Evolutionary conservation across 2,113 vertebrate genomes (phyloP).

Genomic region (Grammomys surdaster): DNA sequence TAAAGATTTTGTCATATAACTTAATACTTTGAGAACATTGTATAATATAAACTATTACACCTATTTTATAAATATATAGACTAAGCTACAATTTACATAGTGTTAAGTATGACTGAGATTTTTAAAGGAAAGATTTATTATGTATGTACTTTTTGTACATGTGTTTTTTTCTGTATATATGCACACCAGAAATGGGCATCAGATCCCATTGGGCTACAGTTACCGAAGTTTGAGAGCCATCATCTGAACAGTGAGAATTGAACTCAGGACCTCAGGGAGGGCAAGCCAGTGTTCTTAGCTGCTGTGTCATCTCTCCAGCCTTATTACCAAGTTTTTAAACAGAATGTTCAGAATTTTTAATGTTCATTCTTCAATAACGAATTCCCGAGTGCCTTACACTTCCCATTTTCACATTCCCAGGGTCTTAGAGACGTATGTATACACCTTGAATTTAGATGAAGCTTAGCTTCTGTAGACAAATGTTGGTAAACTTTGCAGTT

Average conservation of each 20-base stretch:
- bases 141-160: no score
- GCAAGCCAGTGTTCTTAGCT: not conserved
- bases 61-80: not conserved
- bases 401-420: slow-evolving; percentile 5
- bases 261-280: not conserved
- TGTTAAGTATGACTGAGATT: not conserved
- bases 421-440: not conserved
- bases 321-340: not conserved
- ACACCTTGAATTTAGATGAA: not conserved
- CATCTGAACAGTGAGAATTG: not conserved
- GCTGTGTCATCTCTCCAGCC: not conserved
- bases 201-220: not conserved
- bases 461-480: not conserved
- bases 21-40: not conserved
- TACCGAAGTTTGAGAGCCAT: not conserved
- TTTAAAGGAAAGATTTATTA: not conserved
- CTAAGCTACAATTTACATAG: not conserved
- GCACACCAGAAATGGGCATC: not conserved
- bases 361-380: not conserved
- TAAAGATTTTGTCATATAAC: not conserved
- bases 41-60: not conserved
- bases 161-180: not conserved
- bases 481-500: not conserved
- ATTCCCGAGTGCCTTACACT: not conserved
- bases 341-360: not conserved